Base-by-base conservation (phyloP, 2,113 vertebrate species). In the Ardeotis arabs region DNA sequence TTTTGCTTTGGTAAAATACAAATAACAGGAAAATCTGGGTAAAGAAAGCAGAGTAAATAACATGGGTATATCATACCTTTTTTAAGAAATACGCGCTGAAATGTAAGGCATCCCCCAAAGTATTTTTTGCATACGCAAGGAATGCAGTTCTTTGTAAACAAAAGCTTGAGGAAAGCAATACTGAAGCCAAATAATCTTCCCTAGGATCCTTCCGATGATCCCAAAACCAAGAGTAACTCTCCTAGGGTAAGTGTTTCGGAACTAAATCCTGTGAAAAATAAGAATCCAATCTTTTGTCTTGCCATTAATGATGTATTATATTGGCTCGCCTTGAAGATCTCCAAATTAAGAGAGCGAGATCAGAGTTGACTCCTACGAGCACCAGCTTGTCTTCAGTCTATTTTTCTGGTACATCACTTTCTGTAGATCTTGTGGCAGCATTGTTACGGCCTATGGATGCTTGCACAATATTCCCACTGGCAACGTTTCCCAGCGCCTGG, bases 111-210 rank as follows among this genome's bases (percentile, higher is more conserved):
- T 98, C 97, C 95, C 96, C 97, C 96, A 87, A 97, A 90, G 91
- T 94, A 66, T 56, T 95, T 94, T 97, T 96, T 98, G 91, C 90
- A 95, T 96, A 97, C 98, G 96, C 97, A 97, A 98, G 97, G 97
- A 98, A 98, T 97, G 97, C 97, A 95, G 94, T 98, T 98, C 91
- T 97, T 96, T 98, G 97, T 98, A 99, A 99, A 99, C 98, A 97
- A 97, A 97, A 98, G 98, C 97, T 95, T 95, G 97, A 96, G 82
- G 96, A 97, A 95, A 97, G 95, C 97, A 98, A 97, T 87, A 96
- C 67, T 90, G 91, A 98, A 96, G 95, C 85, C 95, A 97, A 93
- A 96, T 79, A 96, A 77, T 87, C 76, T 93, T 96, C 97, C 91
- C 96, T 93, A 97, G 94, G 96, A 97, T 97, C 81, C 94, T 90